Percentiles rank a stretch among this genome's conserved stretches.
These are phyloP conservation scores for Oncorhynchus kisutch DNA, from an alignment of 2,113 vertebrate genomes.

Conservation along the genomic window DNA sequence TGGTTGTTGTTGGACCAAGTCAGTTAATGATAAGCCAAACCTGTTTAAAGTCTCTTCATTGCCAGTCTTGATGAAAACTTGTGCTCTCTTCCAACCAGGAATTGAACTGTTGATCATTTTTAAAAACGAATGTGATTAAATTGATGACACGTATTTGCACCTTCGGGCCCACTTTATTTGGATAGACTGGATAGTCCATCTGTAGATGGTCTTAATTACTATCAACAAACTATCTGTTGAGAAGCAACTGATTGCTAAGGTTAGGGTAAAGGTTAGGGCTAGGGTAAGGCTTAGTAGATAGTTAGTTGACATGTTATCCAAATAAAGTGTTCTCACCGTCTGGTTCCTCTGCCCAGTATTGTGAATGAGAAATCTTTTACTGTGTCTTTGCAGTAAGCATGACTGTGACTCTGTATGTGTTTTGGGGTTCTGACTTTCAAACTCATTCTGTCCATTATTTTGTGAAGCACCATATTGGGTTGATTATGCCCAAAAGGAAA, in stretches of 20 bases:
- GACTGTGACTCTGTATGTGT: constrained; percentile 43
- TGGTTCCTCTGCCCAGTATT: constrained; percentile 50
- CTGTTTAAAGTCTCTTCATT: not conserved
- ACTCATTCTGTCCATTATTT: constrained; percentile 10
- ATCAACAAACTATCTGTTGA: too few relatives aligned
- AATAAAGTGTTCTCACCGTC: not conserved
- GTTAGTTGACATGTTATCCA: too few relatives aligned
- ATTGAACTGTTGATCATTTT: constrained; percentile 5
- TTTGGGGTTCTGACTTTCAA: constrained; percentile 29
- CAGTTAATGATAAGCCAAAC: not conserved
- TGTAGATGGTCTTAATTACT: too few relatives aligned
- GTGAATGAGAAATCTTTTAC: constrained; percentile 56
- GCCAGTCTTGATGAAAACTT: constrained; percentile 22
- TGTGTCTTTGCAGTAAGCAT: constrained; percentile 43
- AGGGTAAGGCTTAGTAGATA: too few relatives aligned
- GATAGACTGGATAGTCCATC: too few relatives aligned
- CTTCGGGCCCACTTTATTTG: not conserved
- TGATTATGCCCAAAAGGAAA: constrained; percentile 23
- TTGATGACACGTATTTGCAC: constrained; percentile 48
- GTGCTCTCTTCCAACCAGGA: constrained; percentile 6
- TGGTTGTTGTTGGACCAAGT: constrained; percentile 31
- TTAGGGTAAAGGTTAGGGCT: too few relatives aligned
- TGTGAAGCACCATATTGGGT: constrained; percentile 17
- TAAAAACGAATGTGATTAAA: constrained; percentile 15
- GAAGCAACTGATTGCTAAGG: too few relatives aligned